phyloP scores from a whole-genome alignment of 2,797 vertebrate genomes.

The Austrolebias charrua region DNA sequence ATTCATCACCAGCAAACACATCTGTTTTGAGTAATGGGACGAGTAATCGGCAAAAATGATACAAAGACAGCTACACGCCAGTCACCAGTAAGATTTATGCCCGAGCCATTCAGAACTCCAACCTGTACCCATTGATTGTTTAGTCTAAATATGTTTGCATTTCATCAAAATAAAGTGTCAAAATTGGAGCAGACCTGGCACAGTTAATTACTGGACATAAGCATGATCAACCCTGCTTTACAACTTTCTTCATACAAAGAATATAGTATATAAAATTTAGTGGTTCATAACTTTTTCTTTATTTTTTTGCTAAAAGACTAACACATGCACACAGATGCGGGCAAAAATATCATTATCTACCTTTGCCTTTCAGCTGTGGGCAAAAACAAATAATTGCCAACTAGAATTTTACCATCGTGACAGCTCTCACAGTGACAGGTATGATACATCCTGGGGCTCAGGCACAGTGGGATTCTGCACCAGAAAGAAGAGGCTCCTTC shows the following conservation, averaged over 20 bases:
- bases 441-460: too few species aligned
- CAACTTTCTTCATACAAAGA: neutral
- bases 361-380: too few species aligned
- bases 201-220: neutral
- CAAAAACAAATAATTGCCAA: too few species aligned
- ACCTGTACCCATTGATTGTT: constrained; percentile 74
- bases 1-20: constrained; percentile 76
- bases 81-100: constrained; percentile 72
- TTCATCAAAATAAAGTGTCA: constrained; percentile 72
- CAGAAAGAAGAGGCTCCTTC: constrained; percentile 8
- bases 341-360: too few species aligned
- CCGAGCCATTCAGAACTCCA: constrained; percentile 45
- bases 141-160: constrained; percentile 65
- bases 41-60: constrained; percentile 79
- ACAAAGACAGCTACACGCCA: constrained; percentile 63
- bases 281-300: too few species aligned
- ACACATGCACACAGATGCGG: too few species aligned
- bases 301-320: too few species aligned
- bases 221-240: neutral
- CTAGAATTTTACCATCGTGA: too few species aligned
- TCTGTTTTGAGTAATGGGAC: constrained; percentile 79
- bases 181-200: constrained; percentile 46
- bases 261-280: too few species aligned
- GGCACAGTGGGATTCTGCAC: neutral
- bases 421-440: too few species aligned